Percentiles rank a stretch among this genome's conserved stretches.
phyloP scores from a whole-genome alignment of 2,888 invertebrate species.

The Rhagium mordax region DNA sequence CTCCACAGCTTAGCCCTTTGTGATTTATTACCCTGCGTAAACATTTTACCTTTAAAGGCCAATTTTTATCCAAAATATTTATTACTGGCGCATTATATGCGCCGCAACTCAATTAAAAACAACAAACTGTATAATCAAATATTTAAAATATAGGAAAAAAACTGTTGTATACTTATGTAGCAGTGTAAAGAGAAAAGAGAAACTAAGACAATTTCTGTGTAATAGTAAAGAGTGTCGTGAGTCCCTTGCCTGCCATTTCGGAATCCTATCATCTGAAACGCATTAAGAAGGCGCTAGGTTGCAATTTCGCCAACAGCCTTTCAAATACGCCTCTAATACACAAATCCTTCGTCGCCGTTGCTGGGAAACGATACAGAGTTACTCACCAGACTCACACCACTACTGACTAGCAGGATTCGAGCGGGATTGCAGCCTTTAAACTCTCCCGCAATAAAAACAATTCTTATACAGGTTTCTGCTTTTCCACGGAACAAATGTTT shows the following conservation, averaged over 20 bases:
- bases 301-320: conserved; percentile 50
- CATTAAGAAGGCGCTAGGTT: conserved; percentile 50
- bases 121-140: not conserved
- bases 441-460: conserved; percentile 16
- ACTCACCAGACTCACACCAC: conserved; percentile 3
- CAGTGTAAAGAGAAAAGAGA: conserved; percentile 38
- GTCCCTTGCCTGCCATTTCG: conserved; percentile 27
- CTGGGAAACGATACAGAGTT: conserved; percentile 29
- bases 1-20: too few species aligned
- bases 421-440: conserved; percentile 16
- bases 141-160: not conserved
- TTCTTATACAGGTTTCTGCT: not conserved
- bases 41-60: too few species aligned
- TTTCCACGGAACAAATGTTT: conserved; percentile 21
- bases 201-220: conserved; percentile 44
- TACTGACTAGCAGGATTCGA: not conserved
- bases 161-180: conserved; percentile 1
- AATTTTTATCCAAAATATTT: too few species aligned
- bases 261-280: conserved; percentile 35
- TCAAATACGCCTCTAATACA: conserved; percentile 46
- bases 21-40: too few species aligned
- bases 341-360: conserved; percentile 39
- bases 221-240: conserved; percentile 39
- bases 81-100: too few species aligned
- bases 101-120: too few species aligned